phyloP scores from a whole-genome alignment of 2,888 invertebrate species.

The Aphodius granarius region DNA sequence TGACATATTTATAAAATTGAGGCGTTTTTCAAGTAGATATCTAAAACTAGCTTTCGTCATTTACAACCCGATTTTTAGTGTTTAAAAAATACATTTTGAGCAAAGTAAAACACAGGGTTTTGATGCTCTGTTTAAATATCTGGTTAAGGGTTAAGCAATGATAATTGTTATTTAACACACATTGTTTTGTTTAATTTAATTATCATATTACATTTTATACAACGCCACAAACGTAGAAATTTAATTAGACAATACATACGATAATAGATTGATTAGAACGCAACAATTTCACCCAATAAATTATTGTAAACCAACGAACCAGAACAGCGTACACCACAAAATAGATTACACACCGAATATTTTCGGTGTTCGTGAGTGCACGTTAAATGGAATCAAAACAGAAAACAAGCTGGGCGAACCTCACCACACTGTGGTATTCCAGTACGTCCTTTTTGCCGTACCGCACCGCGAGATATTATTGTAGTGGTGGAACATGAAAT shows the following conservation, averaged over 20 bases:
- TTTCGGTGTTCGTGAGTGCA: background rate
- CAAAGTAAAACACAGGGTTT: too few species aligned
- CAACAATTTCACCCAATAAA: background rate
- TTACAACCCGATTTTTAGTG: too few species aligned
- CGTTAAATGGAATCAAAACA: background rate
- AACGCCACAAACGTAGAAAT: background rate
- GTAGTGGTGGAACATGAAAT: conserved; percentile 5
- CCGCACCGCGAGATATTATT: conserved; percentile 9
- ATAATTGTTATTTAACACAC: too few species aligned
- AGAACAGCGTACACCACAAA: background rate
- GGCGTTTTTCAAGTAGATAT: too few species aligned
- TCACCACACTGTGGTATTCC: background rate
- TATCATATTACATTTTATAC: background rate
- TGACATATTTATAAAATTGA: too few species aligned
- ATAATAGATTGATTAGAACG: background rate
- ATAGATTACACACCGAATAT: background rate
- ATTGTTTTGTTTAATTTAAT: too few species aligned
- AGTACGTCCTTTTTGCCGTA: background rate
- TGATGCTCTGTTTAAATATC: too few species aligned
- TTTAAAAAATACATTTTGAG: too few species aligned
- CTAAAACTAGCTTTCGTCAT: too few species aligned
- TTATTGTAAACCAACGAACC: background rate
- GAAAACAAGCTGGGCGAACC: background rate
- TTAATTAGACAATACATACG: background rate
- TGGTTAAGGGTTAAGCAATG: too few species aligned